Conservation (phyloP, 23 tunicate species). For the Trididemnum clinides region DNA sequence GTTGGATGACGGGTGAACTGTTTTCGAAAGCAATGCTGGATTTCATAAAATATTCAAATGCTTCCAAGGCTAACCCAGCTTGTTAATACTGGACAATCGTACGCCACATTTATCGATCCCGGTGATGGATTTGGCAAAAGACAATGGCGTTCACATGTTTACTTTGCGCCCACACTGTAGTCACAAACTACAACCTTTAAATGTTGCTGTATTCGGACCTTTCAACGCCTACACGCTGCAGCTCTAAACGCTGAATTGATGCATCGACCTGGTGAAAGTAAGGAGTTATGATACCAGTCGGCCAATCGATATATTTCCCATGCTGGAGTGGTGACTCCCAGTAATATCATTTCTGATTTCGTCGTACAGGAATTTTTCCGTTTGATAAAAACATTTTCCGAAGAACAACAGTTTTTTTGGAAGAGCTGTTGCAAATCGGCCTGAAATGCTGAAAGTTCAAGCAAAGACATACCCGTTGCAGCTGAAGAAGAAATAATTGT, state of each 20-base stretch:
- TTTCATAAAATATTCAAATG: constrained; percentile 3
- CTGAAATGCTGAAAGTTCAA: no score
- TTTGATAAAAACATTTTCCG: background rate
- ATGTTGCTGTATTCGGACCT: constrained; percentile 42
- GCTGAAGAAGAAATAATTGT: no score
- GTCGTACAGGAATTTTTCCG: background rate
- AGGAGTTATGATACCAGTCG: constrained; percentile 12
- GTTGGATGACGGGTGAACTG: constrained; percentile 24
- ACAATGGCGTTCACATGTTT: constrained; percentile 8
- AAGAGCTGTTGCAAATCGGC: no score
- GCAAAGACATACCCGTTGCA: no score
- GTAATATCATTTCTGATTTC: constrained; percentile 17
- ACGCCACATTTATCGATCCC: constrained; percentile 1
- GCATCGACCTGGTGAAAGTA: background rate
- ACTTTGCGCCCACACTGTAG: constrained; percentile 39
- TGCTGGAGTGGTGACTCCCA: background rate
- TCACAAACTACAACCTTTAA: constrained; percentile 39
- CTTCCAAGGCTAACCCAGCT: constrained; percentile 6
- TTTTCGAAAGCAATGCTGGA: constrained; percentile 11
- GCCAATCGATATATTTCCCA: background rate
- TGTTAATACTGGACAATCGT: constrained; percentile 19
- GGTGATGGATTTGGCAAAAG: constrained; percentile 11
- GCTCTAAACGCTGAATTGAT: background rate
- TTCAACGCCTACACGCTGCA: constrained; percentile 3
- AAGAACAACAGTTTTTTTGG: no score